phyloP scores from a whole-genome alignment of 1,140 invertebrate species.

The Chymomyza costata region DNA sequence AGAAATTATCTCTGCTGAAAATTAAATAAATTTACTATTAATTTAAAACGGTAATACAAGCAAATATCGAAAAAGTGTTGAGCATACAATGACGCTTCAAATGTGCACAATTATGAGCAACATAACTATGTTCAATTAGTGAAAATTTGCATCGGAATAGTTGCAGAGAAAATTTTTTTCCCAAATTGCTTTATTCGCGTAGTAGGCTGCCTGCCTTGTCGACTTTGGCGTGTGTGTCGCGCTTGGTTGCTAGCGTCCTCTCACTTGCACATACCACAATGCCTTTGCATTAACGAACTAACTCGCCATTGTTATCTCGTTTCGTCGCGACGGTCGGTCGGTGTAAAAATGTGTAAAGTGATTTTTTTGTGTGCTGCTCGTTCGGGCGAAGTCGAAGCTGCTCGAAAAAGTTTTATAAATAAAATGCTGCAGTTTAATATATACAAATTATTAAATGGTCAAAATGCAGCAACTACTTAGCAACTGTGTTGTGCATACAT shows the following conservation, averaged over 20 bases:
- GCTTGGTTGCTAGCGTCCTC: slow-evolving; percentile 30
- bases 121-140: slow-evolving; percentile 12
- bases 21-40: slow-evolving; percentile 53
- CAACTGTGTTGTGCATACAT: slow-evolving; percentile 22
- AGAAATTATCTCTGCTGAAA: slow-evolving; percentile 62
- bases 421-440: slow-evolving; percentile 40
- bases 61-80: slow-evolving; percentile 37
- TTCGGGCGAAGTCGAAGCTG: slow-evolving; percentile 73
- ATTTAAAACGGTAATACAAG: slow-evolving; percentile 62
- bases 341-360: slow-evolving; percentile 66
- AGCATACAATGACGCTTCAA: slow-evolving; percentile 2
- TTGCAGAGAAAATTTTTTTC: slow-evolving; percentile 58
- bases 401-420: slow-evolving; percentile 65
- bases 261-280: slow-evolving; percentile 41
- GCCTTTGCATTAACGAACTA: slow-evolving; percentile 18
- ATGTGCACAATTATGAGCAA: slow-evolving; percentile 27
- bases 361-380: slow-evolving; percentile 62
- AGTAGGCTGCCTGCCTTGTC: slow-evolving; percentile 39
- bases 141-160: slow-evolving; percentile 45
- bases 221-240: slow-evolving; percentile 49
- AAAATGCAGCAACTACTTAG: slow-evolving; percentile 21
- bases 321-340: slow-evolving; percentile 37
- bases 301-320: slow-evolving; percentile 35
- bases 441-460: slow-evolving; percentile 18
- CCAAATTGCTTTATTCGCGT: slow-evolving; percentile 54